phyloP scores from a whole-genome alignment of 2,797 vertebrate species.

The Discoglossus pictus region DNA sequence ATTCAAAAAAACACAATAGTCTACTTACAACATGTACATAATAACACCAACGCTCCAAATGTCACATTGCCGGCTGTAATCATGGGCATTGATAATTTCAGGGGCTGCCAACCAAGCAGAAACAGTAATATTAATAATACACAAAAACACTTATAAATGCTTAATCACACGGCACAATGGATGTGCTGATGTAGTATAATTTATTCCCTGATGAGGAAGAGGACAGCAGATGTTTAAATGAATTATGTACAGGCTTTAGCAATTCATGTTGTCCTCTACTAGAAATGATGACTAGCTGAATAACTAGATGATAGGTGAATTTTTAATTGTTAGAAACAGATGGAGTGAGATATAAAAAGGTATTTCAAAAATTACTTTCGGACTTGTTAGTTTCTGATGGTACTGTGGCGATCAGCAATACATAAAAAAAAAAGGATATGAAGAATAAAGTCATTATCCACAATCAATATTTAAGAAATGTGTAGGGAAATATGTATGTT shows the following conservation, averaged over 20 bases:
- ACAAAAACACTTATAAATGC: slow-evolving; percentile 69
- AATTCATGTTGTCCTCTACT: slow-evolving; percentile 61
- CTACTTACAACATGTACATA: slow-evolving; percentile 89
- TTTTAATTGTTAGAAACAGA: slow-evolving; percentile 32
- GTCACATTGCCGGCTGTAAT: slow-evolving; percentile 87
- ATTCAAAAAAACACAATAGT: slow-evolving; percentile 52
- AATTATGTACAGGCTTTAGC: slow-evolving; percentile 73
- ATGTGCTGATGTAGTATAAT: slow-evolving; percentile 69
- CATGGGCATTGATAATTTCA: slow-evolving; percentile 82
- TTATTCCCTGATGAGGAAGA: slow-evolving; percentile 65
- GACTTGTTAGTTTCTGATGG: slow-evolving; percentile 24
- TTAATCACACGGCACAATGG: slow-evolving; percentile 68
- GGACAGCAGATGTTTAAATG: slow-evolving; percentile 74
- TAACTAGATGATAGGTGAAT: slow-evolving; percentile 16
- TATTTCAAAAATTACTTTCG: background rate
- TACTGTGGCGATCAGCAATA: background rate
- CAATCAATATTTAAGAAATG: no score
- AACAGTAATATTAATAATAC: slow-evolving; percentile 75
- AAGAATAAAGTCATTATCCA: no score
- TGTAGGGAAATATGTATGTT: no score
- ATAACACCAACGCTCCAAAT: slow-evolving; percentile 90
- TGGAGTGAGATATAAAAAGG: background rate
- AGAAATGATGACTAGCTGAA: slow-evolving; percentile 37
- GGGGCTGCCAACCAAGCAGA: slow-evolving; percentile 79
- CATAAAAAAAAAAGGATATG: no score